These are phyloP conservation scores for Acanthosoma haemorrhoidale DNA, from an alignment of 2,888 invertebrate species.

Conservation along the genomic window DNA sequence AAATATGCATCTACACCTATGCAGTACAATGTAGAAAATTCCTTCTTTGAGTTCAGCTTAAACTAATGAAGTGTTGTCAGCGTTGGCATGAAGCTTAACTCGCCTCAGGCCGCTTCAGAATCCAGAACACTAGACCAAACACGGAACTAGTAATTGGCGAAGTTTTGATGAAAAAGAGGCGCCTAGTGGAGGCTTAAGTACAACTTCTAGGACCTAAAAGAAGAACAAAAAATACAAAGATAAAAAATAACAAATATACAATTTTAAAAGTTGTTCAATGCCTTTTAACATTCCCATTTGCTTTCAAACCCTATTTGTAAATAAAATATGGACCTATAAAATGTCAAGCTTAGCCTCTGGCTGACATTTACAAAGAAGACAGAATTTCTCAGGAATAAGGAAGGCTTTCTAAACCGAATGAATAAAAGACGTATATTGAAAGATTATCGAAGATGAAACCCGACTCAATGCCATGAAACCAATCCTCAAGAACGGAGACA, in stretches of 20 bases:
- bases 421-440: neutral
- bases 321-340: neutral
- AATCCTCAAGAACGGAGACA: neutral
- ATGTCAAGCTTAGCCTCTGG: neutral
- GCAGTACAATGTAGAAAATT: no score
- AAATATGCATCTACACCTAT: no score
- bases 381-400: constrained; percentile 11
- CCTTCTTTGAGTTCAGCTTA: no score
- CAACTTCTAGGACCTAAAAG: neutral
- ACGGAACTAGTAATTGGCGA: no score
- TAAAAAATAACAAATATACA: neutral
- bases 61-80: no score
- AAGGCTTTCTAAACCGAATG: neutral
- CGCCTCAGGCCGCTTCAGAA: no score
- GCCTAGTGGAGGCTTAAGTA: neutral
- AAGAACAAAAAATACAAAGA: neutral
- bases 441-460: neutral
- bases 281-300: no score
- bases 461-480: neutral
- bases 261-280: neutral
- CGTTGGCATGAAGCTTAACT: no score
- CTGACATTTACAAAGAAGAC: neutral
- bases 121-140: no score
- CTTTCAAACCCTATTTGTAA: neutral
- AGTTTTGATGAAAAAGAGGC: no score